Evolutionary conservation across 2,113 vertebrate genomes (phyloP), one percentile per base, ranked within the genome.

Genomic region (Rattus rattus): DNA sequence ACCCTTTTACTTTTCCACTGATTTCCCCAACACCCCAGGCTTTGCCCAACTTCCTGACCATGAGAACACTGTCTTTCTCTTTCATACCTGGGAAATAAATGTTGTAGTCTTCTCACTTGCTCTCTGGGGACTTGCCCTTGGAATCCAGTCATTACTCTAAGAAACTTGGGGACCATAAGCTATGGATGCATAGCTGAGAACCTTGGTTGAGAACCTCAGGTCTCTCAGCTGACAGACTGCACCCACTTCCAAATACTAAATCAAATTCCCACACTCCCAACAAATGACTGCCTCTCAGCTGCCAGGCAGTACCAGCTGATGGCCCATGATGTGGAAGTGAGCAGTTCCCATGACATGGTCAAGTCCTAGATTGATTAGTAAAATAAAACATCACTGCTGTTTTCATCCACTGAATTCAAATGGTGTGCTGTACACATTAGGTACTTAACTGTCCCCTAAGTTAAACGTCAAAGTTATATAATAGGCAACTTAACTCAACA

Each of bases 1-100:
- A 81, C 96, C 85, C 49, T 88, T 86, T 43, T 81, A 93, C 52
- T 94, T 70, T 75, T 95, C 83, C 33, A 94, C 28, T 14, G 85
- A 88, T 56, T 89, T 80, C 4, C 90, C 93, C 6, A 16, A 94
- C 87, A 3, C 92, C 93, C 3, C 20, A 94, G 43, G 79, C 96
- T 56, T 67, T 96, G 81, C 86, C 33, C 75, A 92, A 63, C 87
- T 72, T 96, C 22, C 43, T 96, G 63, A 49, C 63, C 16, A 17
- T 52, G 24, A 61, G 16, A 61, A 39, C 24, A 39, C 20, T 59
- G 11, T 61, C 54, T 61, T 61, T 59, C 80, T n/a, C 5, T 83
- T 39, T 24, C 56, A 83, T 22, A 39, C 36, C 36, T 26, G 26
- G 80, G 56, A 61, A 33, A 61, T 61, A n/a, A 83, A 61, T 77